phyloP scores from a whole-genome alignment of 2,888 invertebrate genomes.

The Nymphalis urticae region DNA sequence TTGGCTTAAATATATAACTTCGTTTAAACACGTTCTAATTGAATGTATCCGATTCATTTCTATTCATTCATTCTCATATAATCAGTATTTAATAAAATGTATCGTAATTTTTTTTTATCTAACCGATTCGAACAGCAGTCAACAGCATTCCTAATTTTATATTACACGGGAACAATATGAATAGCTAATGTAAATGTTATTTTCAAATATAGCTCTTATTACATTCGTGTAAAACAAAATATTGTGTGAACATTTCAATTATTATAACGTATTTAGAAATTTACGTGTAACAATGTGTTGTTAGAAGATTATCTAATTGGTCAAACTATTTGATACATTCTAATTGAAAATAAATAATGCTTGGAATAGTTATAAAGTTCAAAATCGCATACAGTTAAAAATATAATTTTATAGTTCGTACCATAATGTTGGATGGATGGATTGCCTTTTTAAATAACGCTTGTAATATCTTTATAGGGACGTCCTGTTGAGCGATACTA shows the following conservation, averaged over 20 bases:
- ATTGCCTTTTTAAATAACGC: constrained; percentile 62
- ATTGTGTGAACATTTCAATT: not conserved
- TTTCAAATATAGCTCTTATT: not conserved
- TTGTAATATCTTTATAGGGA: constrained; percentile 62
- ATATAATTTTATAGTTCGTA: constrained; percentile 29
- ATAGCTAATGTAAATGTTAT: not conserved
- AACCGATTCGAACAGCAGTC: constrained; percentile 1
- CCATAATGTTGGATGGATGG: constrained; percentile 68
- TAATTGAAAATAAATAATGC: not conserved
- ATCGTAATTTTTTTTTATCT: constrained; percentile 6
- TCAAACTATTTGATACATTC: not conserved
- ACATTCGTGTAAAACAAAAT: not conserved
- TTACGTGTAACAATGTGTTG: constrained; percentile 6
- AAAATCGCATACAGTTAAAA: not conserved
- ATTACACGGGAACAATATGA: not conserved
- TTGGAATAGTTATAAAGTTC: not conserved
- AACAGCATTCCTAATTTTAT: constrained; percentile 2
- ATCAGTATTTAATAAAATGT: not conserved
- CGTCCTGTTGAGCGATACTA: constrained; percentile 57
- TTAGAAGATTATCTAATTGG: constrained; percentile 3
- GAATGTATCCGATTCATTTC: not conserved
- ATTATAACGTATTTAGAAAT: not conserved
- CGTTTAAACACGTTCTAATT: not conserved
- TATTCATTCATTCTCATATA: not conserved
- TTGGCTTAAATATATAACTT: not conserved